Conservation (phyloP, 2,888 invertebrate genomes). For the Drosophila robusta region DNA sequence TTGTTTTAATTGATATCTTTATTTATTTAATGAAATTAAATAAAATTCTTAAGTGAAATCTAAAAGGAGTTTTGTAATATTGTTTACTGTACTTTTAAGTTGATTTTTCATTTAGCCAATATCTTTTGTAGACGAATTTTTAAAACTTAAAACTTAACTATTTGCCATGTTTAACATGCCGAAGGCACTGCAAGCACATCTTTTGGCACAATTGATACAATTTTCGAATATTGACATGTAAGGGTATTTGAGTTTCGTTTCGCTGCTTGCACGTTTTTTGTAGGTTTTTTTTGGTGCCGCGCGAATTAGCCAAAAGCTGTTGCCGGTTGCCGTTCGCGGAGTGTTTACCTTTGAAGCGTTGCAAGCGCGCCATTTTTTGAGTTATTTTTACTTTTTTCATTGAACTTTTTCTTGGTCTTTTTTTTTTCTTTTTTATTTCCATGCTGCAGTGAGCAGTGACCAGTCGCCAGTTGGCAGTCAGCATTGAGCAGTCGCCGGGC, state of each 20-base stretch:
- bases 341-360: constrained; percentile 75
- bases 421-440: constrained; percentile 16
- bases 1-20: too few species aligned
- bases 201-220: too few species aligned
- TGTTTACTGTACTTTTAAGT: too few species aligned
- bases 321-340: constrained; percentile 51
- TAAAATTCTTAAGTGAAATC: too few species aligned
- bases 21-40: too few species aligned
- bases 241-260: constrained; percentile 7
- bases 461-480: constrained; percentile 29
- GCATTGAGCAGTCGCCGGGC: constrained; percentile 39
- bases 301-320: constrained; percentile 77
- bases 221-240: not conserved
- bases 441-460: constrained; percentile 31
- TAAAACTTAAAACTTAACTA: too few species aligned
- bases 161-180: too few species aligned
- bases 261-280: constrained; percentile 9
- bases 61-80: too few species aligned
- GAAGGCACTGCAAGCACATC: too few species aligned
- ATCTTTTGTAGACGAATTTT: too few species aligned
- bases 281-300: constrained; percentile 51
- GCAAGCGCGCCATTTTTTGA: constrained; percentile 75
- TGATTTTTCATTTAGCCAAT: too few species aligned
- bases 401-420: constrained; percentile 17
- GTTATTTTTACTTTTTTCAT: constrained; percentile 27